phyloP scores from a whole-genome alignment of 2,797 vertebrate genomes.

The Mycteria americana region DNA sequence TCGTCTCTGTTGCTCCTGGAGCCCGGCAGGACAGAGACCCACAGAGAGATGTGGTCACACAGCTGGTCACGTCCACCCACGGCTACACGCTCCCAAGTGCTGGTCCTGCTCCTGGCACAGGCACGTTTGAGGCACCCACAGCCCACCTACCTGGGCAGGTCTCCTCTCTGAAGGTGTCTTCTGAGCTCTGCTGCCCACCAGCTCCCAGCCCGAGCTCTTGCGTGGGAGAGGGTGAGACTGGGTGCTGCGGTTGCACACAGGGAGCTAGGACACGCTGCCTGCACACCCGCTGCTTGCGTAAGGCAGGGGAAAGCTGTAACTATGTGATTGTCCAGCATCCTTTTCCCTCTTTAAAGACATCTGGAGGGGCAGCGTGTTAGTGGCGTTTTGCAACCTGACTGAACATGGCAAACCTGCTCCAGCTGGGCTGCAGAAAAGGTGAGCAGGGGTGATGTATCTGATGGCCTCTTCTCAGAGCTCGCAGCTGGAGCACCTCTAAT shows the following conservation, averaged over 20 bases:
- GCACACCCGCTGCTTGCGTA: background rate
- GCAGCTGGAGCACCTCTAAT: background rate
- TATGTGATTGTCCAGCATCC: background rate
- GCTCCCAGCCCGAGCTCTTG: background rate
- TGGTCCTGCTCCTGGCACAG: fast-evolving
- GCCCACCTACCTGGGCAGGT: background rate
- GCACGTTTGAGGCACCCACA: background rate
- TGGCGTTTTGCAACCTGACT: background rate
- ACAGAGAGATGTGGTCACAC: background rate
- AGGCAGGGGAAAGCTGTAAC: background rate
- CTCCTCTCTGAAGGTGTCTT: background rate
- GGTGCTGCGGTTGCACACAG: background rate
- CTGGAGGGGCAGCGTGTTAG: background rate
- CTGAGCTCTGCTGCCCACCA: background rate
- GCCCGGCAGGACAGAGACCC: background rate
- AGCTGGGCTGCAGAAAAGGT: background rate
- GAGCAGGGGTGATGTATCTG: background rate
- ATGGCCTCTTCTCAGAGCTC: background rate
- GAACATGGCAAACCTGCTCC: background rate
- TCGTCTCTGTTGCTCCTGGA: background rate
- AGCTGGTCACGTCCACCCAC: background rate
- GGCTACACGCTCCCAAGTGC: background rate
- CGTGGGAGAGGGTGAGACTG: background rate
- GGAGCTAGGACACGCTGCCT: fast-evolving
- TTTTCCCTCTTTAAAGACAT: background rate